These are phyloP conservation scores for Cynodonichthys magdalenae DNA, from an alignment of 2,797 vertebrate species.

Conservation along the genomic window DNA sequence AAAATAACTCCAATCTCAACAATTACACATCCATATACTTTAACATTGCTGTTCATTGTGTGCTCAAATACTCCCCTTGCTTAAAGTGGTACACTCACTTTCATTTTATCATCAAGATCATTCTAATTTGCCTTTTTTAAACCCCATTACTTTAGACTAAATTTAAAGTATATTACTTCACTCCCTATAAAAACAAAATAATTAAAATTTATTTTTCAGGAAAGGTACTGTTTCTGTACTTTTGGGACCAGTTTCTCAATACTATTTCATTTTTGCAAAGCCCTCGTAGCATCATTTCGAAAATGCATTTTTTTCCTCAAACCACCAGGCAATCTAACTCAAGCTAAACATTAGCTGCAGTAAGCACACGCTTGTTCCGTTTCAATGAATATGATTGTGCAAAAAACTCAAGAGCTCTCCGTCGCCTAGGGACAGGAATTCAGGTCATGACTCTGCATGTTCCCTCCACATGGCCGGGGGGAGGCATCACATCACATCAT, in stretches of 20 bases:
- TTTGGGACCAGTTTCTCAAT: slow-evolving; percentile 40
- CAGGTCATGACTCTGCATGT: slow-evolving; percentile 62
- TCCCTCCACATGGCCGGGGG: slow-evolving; percentile 40
- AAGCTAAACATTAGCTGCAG: slow-evolving; percentile 29
- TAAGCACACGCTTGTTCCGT: slow-evolving; percentile 22
- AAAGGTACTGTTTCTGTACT: slow-evolving; percentile 29
- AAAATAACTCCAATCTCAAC: too few relatives aligned
- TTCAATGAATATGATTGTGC: slow-evolving; percentile 15
- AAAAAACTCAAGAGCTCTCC: slow-evolving; percentile 29
- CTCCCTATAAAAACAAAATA: slow-evolving; percentile 35
- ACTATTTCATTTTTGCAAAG: slow-evolving; percentile 11
- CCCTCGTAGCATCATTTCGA: slow-evolving; percentile 40
- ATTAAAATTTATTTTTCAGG: slow-evolving; percentile 45
- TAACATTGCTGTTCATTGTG: too few relatives aligned
- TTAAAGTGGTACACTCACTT: background rate
- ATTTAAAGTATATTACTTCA: slow-evolving; percentile 48
- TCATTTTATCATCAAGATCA: slow-evolving; percentile 43
- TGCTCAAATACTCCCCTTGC: too few relatives aligned
- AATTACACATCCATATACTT: too few relatives aligned
- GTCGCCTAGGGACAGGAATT: slow-evolving; percentile 33
- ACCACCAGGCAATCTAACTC: slow-evolving; percentile 47
- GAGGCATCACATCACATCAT: slow-evolving; percentile 67
- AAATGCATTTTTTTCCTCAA: slow-evolving; percentile 50
- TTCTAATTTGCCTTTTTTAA: slow-evolving; percentile 27
- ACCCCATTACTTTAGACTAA: slow-evolving; percentile 48